A percentile compares a stretch with the other conserved stretches of the same genome.
Evolutionary conservation across 2,888 invertebrate genomes (phyloP).

Genomic region (Polyploca ridens): DNA sequence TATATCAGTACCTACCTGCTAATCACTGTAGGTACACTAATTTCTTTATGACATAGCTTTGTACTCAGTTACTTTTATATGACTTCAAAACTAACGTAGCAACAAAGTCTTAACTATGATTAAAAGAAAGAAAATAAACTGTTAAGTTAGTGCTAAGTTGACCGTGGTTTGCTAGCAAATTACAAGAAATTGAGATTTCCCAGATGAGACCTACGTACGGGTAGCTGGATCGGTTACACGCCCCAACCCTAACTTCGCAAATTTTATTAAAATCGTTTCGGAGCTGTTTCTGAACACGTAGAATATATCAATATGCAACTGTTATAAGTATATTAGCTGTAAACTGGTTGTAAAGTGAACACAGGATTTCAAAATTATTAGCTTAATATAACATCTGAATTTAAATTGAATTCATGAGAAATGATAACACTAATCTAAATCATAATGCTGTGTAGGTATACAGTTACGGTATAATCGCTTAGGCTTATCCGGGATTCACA

Average conservation of each 20-base stretch:
- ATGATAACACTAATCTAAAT: conserved; percentile 25
- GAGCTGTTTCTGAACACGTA: not conserved
- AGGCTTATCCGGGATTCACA: conserved; percentile 33
- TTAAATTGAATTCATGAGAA: conserved; percentile 6
- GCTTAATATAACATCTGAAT: not conserved
- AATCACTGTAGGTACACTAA: no score
- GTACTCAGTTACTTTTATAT: no score
- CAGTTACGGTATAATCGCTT: conserved; percentile 32
- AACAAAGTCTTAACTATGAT: no score
- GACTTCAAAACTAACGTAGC: no score
- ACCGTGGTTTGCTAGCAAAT: not conserved
- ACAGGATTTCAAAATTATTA: no score
- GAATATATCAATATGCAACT: not conserved
- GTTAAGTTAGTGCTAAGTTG: not conserved
- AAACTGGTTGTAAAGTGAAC: not conserved
- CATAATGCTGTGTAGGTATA: conserved; percentile 34
- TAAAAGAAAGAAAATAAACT: not conserved
- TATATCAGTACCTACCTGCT: no score
- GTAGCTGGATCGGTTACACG: not conserved
- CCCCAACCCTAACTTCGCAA: not conserved
- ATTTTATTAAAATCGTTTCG: conserved; percentile 1
- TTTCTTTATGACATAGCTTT: no score
- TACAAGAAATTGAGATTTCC: conserved; percentile 3
- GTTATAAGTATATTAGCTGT: not conserved
- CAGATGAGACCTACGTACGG: conserved; percentile 2